phyloP scores from a whole-genome alignment of 2,113 vertebrate genomes.

The Macquaria australasica region DNA sequence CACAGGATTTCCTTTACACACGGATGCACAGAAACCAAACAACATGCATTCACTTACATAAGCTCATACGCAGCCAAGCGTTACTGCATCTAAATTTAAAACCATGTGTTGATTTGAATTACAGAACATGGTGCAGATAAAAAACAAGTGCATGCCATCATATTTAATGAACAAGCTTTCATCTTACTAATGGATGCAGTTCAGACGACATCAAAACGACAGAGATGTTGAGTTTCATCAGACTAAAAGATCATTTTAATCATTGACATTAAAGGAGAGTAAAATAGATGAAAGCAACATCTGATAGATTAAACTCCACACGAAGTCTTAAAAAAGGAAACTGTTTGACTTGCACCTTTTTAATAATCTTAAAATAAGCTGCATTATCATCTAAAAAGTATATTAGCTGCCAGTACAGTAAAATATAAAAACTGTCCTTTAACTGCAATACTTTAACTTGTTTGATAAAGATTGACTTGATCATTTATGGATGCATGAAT shows the following conservation, averaged over 20 bases:
- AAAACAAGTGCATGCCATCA: background rate
- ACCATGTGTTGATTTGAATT: constrained; percentile 1
- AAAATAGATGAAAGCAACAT: too few species aligned
- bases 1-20: background rate
- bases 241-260: too few species aligned
- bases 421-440: background rate
- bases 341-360: too few species aligned
- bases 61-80: background rate
- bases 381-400: too few species aligned
- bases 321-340: too few species aligned
- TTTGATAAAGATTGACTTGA: background rate
- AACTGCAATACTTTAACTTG: background rate
- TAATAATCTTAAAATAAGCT: too few species aligned
- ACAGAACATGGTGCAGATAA: background rate
- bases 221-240: too few species aligned
- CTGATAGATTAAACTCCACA: too few species aligned
- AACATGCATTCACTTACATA: background rate
- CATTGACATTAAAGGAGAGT: too few species aligned
- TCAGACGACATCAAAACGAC: background rate
- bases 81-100: constrained; percentile 7
- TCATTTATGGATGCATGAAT: background rate
- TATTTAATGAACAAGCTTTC: background rate
- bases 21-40: constrained; percentile 16
- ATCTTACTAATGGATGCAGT: background rate
- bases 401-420: background rate